Evolutionary conservation across 2,888 invertebrate genomes (phyloP), one percentile per base, ranked within the genome.

Genomic region (Tiliacea aurago): DNA sequence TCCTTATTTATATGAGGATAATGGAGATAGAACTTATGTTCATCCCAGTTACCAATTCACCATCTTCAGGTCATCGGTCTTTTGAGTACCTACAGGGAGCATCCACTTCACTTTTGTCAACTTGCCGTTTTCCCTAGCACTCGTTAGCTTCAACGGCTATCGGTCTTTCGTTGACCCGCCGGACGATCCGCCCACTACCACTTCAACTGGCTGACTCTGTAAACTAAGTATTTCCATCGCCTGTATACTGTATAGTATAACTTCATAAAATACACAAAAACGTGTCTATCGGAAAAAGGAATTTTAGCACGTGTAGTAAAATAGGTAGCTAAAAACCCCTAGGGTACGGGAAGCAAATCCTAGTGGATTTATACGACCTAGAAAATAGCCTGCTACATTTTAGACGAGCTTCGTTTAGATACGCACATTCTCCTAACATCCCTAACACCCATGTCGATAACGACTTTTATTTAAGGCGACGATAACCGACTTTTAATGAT

Each of bases 301-400:
- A 62, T 73, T 15, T 67, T 62, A 59, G 37, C 56, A 53, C n/a
- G 61, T 49, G 41, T 71, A 74, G 70, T 79, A 73, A 73, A 73
- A 68, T 81, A 84, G 47, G 66, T 76, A 62, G 23, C n/a, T 76
- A 73, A 59, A 61, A 70, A 68, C 61, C 51, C 37, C 49, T 45
- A 13, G 49, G 61, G 37, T 74, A 75, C 28, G 67, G 69, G 28
- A 71, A 80, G 79, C 73, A 83, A 89, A 89, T 89, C 86, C 88
- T 80, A 51, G 64, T 59, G 81, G 84, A 88, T 87, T 79, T 84
- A 83, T 79, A 66, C 65, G 65, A 63, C 55, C 73, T 76, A 73
- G 75, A 59, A 73, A 80, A 79, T 70, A 65, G 41, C n/a, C 49
- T 23, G 37, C 49, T 64, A 55, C 69, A 45, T 77, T 79, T 67